Conservation (phyloP, 2,888 invertebrate genomes). For the Hemithea aestivaria region DNA sequence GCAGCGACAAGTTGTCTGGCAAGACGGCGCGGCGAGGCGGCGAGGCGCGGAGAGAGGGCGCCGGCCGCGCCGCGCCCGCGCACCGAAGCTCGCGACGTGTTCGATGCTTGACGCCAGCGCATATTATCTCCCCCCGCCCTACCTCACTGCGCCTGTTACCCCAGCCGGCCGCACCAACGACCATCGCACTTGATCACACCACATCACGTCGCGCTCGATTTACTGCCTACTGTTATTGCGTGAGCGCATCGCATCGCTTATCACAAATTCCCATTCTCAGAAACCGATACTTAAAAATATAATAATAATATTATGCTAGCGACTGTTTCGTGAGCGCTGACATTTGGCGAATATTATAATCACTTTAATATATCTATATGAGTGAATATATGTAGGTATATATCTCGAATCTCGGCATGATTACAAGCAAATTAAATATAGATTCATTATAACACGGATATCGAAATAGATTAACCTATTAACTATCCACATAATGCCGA, state of each 20-base stretch:
- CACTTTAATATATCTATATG: too few species aligned
- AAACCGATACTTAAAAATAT: conserved; percentile 55
- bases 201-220: conserved; percentile 27
- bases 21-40: conserved; percentile 34
- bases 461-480: too few species aligned
- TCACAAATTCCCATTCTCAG: conserved; percentile 49
- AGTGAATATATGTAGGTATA: too few species aligned
- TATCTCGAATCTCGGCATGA: too few species aligned
- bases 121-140: conserved; percentile 27
- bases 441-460: too few species aligned
- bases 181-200: conserved; percentile 3
- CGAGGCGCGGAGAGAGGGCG: conserved; percentile 29
- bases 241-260: conserved; percentile 37
- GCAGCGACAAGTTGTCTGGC: conserved; percentile 77
- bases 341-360: conserved; percentile 38
- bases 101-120: conserved; percentile 45
- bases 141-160: too few species aligned
- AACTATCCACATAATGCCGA: too few species aligned
- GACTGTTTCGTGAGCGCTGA: conserved; percentile 41
- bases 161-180: too few species aligned
- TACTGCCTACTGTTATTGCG: conserved; percentile 19
- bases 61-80: conserved; percentile 30
- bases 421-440: too few species aligned
- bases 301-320: conserved; percentile 27
- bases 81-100: conserved; percentile 34